phyloP scores from a whole-genome alignment of 2,888 invertebrate genomes.

The Tortricodes alternella region DNA sequence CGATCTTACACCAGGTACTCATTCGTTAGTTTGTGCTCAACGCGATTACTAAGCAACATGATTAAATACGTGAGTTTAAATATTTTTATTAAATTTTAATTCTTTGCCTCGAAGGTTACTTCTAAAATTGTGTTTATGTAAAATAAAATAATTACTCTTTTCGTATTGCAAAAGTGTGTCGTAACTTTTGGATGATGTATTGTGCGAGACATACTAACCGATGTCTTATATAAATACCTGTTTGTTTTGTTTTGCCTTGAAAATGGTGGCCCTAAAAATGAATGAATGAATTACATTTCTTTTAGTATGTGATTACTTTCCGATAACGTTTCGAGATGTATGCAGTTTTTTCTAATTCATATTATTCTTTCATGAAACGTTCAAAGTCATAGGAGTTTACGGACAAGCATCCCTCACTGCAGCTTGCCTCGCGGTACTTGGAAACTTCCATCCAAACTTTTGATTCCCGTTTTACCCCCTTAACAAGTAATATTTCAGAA shows the following conservation, averaged over 20 bases:
- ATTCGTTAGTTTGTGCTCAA: slow-evolving; percentile 79
- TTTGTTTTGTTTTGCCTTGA: not conserved
- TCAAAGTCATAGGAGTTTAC: no score
- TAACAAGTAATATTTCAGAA: no score
- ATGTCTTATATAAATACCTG: not conserved
- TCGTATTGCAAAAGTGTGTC: slow-evolving; percentile 51
- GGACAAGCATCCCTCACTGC: no score
- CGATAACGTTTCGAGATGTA: no score
- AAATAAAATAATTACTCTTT: slow-evolving; percentile 42
- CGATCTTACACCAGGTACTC: slow-evolving; percentile 69
- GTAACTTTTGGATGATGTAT: slow-evolving; percentile 37
- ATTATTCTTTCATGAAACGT: no score
- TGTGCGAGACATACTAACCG: not conserved
- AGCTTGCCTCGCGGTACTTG: no score
- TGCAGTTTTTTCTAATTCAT: no score
- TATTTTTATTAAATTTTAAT: slow-evolving; percentile 37
- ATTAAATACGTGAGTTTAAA: slow-evolving; percentile 76
- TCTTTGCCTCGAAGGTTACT: slow-evolving; percentile 37
- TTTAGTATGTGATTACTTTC: no score
- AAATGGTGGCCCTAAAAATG: no score
- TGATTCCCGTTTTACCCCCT: no score
- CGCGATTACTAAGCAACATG: slow-evolving; percentile 75
- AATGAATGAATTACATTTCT: no score
- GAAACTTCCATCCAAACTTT: no score
- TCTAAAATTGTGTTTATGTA: slow-evolving; percentile 35